These are phyloP conservation scores for Aradophagus sp. DNA, from an alignment of 1,140 invertebrate genomes.

Conservation along the genomic window DNA sequence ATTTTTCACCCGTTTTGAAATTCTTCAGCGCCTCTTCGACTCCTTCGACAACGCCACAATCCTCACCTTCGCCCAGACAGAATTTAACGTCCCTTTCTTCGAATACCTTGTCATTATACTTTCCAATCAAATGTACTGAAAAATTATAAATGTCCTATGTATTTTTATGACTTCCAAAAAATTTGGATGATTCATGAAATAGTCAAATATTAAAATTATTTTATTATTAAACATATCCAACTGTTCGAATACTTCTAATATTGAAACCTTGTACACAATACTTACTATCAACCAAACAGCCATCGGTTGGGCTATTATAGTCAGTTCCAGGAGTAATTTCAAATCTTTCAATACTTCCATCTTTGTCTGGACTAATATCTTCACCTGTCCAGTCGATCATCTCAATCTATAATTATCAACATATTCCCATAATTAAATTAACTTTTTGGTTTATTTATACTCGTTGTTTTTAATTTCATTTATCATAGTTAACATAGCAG, in stretches of 20 bases:
- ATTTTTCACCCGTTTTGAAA: slow-evolving; percentile 89
- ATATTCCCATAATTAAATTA: too few species aligned
- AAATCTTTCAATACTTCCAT: slow-evolving; percentile 86
- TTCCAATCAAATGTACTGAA: slow-evolving; percentile 87
- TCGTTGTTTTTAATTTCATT: too few species aligned
- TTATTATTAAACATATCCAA: too few species aligned
- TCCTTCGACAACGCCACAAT: slow-evolving; percentile 84
- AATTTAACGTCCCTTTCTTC: slow-evolving; percentile 89
- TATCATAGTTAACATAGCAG: too few species aligned
- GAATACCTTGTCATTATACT: slow-evolving; percentile 80
- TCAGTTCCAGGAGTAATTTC: slow-evolving; percentile 82
- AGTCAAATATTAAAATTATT: too few species aligned
- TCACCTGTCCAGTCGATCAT: slow-evolving; percentile 89
- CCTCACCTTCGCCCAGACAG: slow-evolving; percentile 88
- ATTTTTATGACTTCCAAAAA: background rate
- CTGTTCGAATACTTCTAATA: too few species aligned
- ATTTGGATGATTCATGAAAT: too few species aligned
- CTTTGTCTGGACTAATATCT: slow-evolving; percentile 89
- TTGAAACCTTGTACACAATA: too few species aligned
- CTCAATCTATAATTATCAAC: slow-evolving; percentile 82
- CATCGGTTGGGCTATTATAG: slow-evolving; percentile 84
- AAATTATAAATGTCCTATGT: slow-evolving; percentile 8
- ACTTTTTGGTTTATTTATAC: too few species aligned
- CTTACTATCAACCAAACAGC: slow-evolving; percentile 81
- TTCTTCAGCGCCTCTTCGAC: slow-evolving; percentile 89